A percentile compares a stretch with the other conserved stretches of the same genome.
Conservation (phyloP, 2,113 vertebrate species). For the Pterocles orientalis region DNA sequence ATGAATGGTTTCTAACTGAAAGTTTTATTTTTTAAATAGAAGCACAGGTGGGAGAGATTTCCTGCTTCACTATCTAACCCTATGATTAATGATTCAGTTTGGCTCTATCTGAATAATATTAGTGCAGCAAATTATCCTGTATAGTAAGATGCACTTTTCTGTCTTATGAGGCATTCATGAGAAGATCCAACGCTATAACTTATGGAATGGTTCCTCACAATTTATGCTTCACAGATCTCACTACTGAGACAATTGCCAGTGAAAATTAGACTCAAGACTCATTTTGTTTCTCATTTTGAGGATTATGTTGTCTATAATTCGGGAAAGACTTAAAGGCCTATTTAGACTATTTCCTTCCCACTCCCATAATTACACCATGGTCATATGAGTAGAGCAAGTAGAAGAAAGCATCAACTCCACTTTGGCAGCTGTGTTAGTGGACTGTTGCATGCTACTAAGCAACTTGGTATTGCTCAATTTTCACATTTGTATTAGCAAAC, state of each 20-base stretch:
- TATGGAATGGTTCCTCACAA: neutral
- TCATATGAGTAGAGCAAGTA: neutral
- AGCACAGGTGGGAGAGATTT: slow-evolving; percentile 62
- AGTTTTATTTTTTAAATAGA: slow-evolving; percentile 69
- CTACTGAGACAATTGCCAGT: slow-evolving; percentile 47
- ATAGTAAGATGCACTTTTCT: slow-evolving; percentile 53
- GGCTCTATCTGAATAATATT: slow-evolving; percentile 70
- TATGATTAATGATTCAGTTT: slow-evolving; percentile 70
- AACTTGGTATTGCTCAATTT: neutral
- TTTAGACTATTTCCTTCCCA: slow-evolving; percentile 33
- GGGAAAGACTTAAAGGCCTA: neutral
- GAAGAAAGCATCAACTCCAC: neutral
- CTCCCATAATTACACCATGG: neutral
- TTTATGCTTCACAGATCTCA: neutral
- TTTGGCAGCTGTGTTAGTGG: neutral
- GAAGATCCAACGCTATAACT: neutral
- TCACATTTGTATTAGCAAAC: neutral
- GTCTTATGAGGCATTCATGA: slow-evolving; percentile 59
- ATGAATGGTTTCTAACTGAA: slow-evolving; percentile 22
- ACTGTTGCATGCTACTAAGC: neutral
- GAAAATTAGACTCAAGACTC: slow-evolving; percentile 50
- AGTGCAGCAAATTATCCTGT: slow-evolving; percentile 66
- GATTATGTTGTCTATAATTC: slow-evolving; percentile 50
- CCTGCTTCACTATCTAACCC: slow-evolving; percentile 65
- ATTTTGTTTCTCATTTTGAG: slow-evolving; percentile 34